phyloP scores from a whole-genome alignment of 1,140 invertebrate species.

The Drosophila prosaltans region DNA sequence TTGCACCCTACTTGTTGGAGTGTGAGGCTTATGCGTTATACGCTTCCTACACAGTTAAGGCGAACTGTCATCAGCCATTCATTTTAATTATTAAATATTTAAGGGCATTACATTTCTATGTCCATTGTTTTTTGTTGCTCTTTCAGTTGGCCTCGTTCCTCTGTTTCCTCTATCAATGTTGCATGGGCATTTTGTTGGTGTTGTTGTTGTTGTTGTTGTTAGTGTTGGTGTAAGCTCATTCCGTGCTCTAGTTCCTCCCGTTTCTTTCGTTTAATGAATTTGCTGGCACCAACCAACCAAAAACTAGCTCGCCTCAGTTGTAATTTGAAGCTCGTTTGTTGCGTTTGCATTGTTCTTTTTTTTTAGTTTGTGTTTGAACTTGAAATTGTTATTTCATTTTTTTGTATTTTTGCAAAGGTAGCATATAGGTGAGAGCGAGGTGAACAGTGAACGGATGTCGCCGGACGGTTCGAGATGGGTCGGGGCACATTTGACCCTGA shows the following conservation, averaged over 20 bases:
- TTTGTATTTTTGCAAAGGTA: constrained; percentile 23
- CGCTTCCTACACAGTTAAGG: too few species aligned
- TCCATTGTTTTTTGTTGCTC: constrained; percentile 42
- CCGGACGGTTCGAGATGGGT: too few species aligned
- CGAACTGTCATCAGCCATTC: background rate
- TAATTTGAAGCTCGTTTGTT: constrained; percentile 80
- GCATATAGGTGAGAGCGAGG: constrained; percentile 48
- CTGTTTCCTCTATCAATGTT: constrained; percentile 63
- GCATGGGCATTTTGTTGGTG: constrained; percentile 50
- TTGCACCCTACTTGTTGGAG: background rate
- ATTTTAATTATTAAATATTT: constrained; percentile 69
- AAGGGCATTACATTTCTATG: constrained; percentile 27
- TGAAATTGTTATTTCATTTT: constrained; percentile 51
- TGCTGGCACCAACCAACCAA: constrained; percentile 32
- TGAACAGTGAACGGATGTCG: too few species aligned
- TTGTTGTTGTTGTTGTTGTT: constrained; percentile 27
- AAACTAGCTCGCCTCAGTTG: constrained; percentile 58
- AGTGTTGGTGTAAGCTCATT: constrained; percentile 35
- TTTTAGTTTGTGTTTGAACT: constrained; percentile 66
- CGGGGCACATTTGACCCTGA: constrained; percentile 30
- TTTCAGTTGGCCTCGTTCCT: constrained; percentile 37
- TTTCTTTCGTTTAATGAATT: constrained; percentile 67
- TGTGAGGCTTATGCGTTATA: background rate
- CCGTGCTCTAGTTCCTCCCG: constrained; percentile 68
- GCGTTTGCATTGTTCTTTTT: constrained; percentile 47